Evolutionary conservation across 2,888 invertebrate species (phyloP), one percentile per base, ranked within the genome.

Genomic region (Agriopis aurantiaria): DNA sequence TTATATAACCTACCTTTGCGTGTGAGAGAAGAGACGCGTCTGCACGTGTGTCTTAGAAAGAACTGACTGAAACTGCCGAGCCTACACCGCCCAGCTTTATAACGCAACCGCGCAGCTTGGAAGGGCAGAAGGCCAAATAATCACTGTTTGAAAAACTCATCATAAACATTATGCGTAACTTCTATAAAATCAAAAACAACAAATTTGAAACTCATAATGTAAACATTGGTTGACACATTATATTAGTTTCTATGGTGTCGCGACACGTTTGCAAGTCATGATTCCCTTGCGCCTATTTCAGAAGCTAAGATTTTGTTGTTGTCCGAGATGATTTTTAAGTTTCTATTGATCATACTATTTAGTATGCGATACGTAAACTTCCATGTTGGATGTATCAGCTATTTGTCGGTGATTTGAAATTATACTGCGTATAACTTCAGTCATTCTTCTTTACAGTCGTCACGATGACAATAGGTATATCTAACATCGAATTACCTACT

Each of bases 71-170:
- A 87, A 86, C 82, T 79, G 78, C 66, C 60, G 76, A 80, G 83
- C 83, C 82, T 83, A 75, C 71, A 79, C 74, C 77, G 72, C 76
- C 77, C 78, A 81, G 84, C 86, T 89, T 86, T 91, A 87, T 89
- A 88, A 82, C 78, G 84, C 77, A 78, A 79, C 75, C 75, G 73
- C 75, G 71, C 75, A 74, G 69, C 74, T 76, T 84, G 88, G 90
- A 85, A 90, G 88, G 90, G 89, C 85, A 82, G 82, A 82, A 84
- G 82, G 84, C 79, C 88, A 85, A 80, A 84, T 81, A 84, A 69
- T 80, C 80, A 62, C 65, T 62, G 69, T 71, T 49, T 63, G 55
- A 76, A 77, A 78, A 76, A 69, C 74, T 74, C 52, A 68, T 72
- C 43, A 56, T 14, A 70, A 71, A 14, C 60, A 59, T 49, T 49